A percentile compares a stretch with the other conserved stretches of the same genome.
Evolutionary conservation across 1,140 invertebrate species (phyloP).

Genomic region (Sitophilus oryzae): DNA sequence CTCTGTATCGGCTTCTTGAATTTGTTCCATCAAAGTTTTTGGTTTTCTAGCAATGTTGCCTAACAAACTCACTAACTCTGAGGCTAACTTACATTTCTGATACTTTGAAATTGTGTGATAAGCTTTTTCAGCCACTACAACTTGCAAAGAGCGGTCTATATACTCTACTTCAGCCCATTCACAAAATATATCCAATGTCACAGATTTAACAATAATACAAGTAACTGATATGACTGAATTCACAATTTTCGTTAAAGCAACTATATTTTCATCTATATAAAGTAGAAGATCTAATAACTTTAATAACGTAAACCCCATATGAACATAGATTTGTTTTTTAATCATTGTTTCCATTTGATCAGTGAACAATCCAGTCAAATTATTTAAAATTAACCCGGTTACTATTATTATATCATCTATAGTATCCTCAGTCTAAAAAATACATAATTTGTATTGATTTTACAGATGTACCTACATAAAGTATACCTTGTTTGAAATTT

Average conservation of each 20-base stretch:
- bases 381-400: constrained; percentile 28
- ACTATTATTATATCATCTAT: constrained; percentile 25
- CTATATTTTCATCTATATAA: constrained; percentile 27
- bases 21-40: constrained; percentile 33
- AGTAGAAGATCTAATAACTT: constrained; percentile 34
- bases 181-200: constrained; percentile 37
- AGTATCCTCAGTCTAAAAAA: constrained; percentile 20
- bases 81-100: constrained; percentile 32
- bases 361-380: constrained; percentile 26
- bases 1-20: constrained; percentile 29
- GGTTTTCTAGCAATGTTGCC: constrained; percentile 37
- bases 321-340: constrained; percentile 25
- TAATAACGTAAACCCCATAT: constrained; percentile 34
- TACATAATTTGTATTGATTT: neutral
- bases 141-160: constrained; percentile 32
- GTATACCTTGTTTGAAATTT: constrained; percentile 24
- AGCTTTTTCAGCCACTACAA: constrained; percentile 30
- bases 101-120: constrained; percentile 36
- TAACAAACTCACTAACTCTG: constrained; percentile 33
- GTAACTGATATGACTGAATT: constrained; percentile 25
- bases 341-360: constrained; percentile 27
- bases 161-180: constrained; percentile 38
- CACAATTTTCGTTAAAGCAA: constrained; percentile 25
- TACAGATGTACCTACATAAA: neutral
- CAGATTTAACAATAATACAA: constrained; percentile 27